Conservation (phyloP, 1,140 invertebrate genomes). For the Ptiloglossa arizonensis region DNA sequence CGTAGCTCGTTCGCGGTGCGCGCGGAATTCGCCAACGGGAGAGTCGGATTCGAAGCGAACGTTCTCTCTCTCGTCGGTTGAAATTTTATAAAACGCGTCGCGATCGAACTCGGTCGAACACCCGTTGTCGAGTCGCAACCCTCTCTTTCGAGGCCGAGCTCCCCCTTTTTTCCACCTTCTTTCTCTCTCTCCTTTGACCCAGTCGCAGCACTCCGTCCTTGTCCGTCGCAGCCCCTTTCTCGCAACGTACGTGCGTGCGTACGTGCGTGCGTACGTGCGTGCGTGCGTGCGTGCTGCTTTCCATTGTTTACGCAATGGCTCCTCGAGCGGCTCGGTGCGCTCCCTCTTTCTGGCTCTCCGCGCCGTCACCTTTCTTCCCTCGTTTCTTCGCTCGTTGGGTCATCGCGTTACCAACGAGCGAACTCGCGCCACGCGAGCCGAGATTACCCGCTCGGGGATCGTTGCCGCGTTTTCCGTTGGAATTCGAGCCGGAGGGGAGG, state of each 20-base stretch:
- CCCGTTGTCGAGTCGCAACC: slow-evolving; percentile 28
- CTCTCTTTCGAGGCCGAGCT: slow-evolving; percentile 23
- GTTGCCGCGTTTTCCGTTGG: neutral
- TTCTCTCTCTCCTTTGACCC: slow-evolving; percentile 47
- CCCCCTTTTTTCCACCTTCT: slow-evolving; percentile 22
- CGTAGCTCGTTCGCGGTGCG: slow-evolving; percentile 39
- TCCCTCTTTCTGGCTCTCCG: slow-evolving; percentile 46
- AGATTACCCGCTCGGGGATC: slow-evolving; percentile 31
- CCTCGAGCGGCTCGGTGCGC: slow-evolving; percentile 55
- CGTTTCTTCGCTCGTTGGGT: slow-evolving; percentile 21
- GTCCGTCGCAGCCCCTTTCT: slow-evolving; percentile 48
- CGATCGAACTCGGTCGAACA: slow-evolving; percentile 3
- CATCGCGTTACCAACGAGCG: slow-evolving; percentile 39
- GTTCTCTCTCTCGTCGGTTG: neutral
- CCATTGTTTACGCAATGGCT: slow-evolving; percentile 74
- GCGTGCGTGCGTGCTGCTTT: slow-evolving; percentile 55
- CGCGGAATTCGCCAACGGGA: slow-evolving; percentile 36
- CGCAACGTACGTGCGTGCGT: slow-evolving; percentile 40
- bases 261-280: slow-evolving; percentile 46
- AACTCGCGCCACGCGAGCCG: neutral
- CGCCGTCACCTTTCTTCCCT: slow-evolving; percentile 38
- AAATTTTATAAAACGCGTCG: neutral
- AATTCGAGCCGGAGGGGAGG: too few relatives aligned
- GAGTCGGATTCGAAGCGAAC: too few relatives aligned
- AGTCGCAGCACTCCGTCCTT: slow-evolving; percentile 22